These are phyloP conservation scores for Listronotus bonariensis DNA, from an alignment of 1,140 invertebrate species.

Conservation along the genomic window DNA sequence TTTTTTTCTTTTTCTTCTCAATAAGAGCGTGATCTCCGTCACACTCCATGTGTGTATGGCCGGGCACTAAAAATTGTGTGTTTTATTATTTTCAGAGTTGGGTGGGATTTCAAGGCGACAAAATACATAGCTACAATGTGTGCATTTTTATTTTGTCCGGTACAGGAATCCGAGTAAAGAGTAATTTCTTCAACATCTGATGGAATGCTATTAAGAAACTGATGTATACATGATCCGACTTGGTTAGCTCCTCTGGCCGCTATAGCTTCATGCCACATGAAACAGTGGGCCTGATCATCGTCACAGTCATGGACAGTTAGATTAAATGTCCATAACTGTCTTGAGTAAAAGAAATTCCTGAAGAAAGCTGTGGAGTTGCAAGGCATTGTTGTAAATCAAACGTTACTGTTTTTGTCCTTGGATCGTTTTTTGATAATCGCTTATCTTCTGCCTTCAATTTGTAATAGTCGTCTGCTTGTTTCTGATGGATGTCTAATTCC, in stretches of 20 bases:
- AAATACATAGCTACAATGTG: conserved; percentile 44
- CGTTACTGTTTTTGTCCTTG: background rate
- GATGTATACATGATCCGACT: conserved; percentile 47
- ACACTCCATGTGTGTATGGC: conserved; percentile 28
- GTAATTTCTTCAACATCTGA: conserved; percentile 40
- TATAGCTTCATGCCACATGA: conserved; percentile 52
- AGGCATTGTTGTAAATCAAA: conserved; percentile 11
- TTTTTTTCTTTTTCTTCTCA: conserved; percentile 25
- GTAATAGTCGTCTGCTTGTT: conserved; percentile 1
- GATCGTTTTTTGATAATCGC: background rate
- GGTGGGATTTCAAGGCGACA: conserved; percentile 11
- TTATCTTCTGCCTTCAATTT: background rate
- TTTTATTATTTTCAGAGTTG: conserved; percentile 28
- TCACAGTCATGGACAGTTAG: conserved; percentile 51
- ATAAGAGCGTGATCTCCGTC: conserved; percentile 22
- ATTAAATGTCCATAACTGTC: conserved; percentile 54
- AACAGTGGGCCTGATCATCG: conserved; percentile 41
- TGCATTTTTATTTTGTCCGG: conserved; percentile 52
- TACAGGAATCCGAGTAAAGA: conserved; percentile 50
- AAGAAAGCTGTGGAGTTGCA: background rate
- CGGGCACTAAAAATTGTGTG: conserved; percentile 26
- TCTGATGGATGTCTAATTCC: background rate
- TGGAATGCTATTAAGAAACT: conserved; percentile 38
- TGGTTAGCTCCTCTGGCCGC: conserved; percentile 49
- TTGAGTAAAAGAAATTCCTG: conserved; percentile 46